Conservation (phyloP, 2,113 vertebrate genomes). For the western clawed frog (Xenopus tropicalis) region DNA sequence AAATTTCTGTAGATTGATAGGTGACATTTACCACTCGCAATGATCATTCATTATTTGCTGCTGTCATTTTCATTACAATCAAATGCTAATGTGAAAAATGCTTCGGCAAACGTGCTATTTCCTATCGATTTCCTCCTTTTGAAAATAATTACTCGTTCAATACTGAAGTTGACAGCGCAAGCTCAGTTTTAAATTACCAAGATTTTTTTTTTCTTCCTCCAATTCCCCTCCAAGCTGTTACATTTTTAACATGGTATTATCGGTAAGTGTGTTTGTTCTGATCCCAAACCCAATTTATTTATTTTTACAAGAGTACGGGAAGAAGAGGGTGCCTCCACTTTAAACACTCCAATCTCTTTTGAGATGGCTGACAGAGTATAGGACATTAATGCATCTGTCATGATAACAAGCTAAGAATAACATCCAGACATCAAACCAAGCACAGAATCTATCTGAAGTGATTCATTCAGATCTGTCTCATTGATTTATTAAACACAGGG, state of each 20-base stretch:
- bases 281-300: slow-evolving; percentile 52
- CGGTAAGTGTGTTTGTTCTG: slow-evolving; percentile 1
- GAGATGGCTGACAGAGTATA: slow-evolving; percentile 77
- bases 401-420: slow-evolving; percentile 92
- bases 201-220: no score
- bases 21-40: slow-evolving; percentile 57
- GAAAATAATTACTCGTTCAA: slow-evolving; percentile 57
- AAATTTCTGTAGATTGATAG: slow-evolving; percentile 54
- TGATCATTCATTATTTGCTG: slow-evolving; percentile 61
- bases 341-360: slow-evolving; percentile 74
- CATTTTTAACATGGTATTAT: slow-evolving; percentile 4
- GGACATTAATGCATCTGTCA: slow-evolving; percentile 89
- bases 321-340: slow-evolving; percentile 65
- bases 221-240: not conserved
- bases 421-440: slow-evolving; percentile 83
- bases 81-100: slow-evolving; percentile 67
- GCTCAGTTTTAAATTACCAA: slow-evolving; percentile 18
- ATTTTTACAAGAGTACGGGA: slow-evolving; percentile 53
- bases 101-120: slow-evolving; percentile 50
- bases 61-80: slow-evolving; percentile 60
- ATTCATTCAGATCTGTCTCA: slow-evolving; percentile 85
- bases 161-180: slow-evolving; percentile 40
- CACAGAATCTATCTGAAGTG: slow-evolving; percentile 83
- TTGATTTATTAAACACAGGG: slow-evolving; percentile 86
- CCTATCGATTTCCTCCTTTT: slow-evolving; percentile 57